Percentiles rank a stretch among this genome's conserved stretches.
Evolutionary conservation across 23 tunicate genomes (phyloP).

Genomic region (Halocynthia roretzi): DNA sequence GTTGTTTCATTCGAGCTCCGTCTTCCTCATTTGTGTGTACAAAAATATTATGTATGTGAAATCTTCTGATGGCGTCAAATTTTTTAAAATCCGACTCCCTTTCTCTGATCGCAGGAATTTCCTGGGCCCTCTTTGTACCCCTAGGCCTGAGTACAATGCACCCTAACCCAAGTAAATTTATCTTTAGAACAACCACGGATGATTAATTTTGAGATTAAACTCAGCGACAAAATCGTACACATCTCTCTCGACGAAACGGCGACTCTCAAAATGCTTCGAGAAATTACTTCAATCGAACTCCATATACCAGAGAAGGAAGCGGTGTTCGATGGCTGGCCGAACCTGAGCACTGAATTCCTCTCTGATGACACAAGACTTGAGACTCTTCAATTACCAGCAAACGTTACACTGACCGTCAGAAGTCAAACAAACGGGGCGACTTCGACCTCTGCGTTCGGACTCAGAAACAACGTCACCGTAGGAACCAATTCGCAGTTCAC

Average conservation of each 20-base stretch:
- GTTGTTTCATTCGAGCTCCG: too few species aligned
- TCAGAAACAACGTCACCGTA: slow-evolving; percentile 21
- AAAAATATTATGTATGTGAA: too few species aligned
- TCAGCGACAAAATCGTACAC: not conserved
- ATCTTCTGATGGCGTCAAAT: too few species aligned
- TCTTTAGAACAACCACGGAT: not conserved
- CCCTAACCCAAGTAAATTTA: too few species aligned
- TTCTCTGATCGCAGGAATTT: too few species aligned
- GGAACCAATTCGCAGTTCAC: slow-evolving; percentile 21
- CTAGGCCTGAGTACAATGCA: too few species aligned
- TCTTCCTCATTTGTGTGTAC: too few species aligned
- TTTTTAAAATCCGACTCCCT: too few species aligned
- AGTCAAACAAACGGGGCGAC: not conserved
- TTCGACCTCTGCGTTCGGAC: not conserved
- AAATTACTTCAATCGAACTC: slow-evolving; percentile 61
- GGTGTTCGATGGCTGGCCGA: slow-evolving; percentile 76
- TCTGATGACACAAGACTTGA: slow-evolving; percentile 36
- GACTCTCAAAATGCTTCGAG: slow-evolving; percentile 17
- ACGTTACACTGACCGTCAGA: slow-evolving; percentile 18
- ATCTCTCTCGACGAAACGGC: slow-evolving; percentile 20
- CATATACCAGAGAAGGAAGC: slow-evolving; percentile 54
- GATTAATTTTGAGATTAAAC: slow-evolving; percentile 5
- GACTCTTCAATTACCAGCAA: slow-evolving; percentile 46
- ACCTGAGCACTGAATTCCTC: slow-evolving; percentile 10
- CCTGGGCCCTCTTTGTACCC: too few species aligned